Conservation (phyloP, 1,140 invertebrate species). For the Cherax quadricarinatus region DNA sequence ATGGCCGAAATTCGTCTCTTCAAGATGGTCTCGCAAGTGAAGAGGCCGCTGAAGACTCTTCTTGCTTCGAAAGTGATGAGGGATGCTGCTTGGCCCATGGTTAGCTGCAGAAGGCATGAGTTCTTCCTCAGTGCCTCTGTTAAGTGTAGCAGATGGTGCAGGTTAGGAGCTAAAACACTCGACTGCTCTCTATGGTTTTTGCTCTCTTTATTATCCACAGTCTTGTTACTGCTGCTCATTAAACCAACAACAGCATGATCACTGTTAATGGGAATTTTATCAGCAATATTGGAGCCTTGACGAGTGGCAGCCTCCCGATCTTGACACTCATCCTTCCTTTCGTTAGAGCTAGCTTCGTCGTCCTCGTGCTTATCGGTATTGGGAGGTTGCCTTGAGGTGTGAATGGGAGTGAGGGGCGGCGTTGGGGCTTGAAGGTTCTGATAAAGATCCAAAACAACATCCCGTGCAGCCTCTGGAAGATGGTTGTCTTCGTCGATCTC, state of each 20-base stretch:
- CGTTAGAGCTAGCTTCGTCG: background rate
- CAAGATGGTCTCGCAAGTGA: conserved; percentile 1
- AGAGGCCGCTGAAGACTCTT: conserved; percentile 39
- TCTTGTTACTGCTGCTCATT: background rate
- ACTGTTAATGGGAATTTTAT: background rate
- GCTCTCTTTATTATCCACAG: background rate
- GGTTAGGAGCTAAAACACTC: conserved; percentile 29
- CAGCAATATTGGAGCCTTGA: background rate
- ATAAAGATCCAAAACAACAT: conserved; percentile 32
- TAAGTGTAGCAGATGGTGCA: conserved; percentile 66
- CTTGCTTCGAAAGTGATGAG: conserved; percentile 42
- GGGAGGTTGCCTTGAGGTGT: background rate
- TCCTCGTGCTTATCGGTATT: background rate
- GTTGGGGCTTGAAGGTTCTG: conserved; percentile 2
- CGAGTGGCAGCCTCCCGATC: background rate
- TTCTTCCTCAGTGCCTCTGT: conserved; percentile 51
- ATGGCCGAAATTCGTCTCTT: conserved; percentile 4
- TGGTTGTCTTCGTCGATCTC: conserved; percentile 55
- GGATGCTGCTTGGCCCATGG: conserved; percentile 52
- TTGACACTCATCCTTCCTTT: background rate
- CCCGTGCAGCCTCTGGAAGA: conserved; percentile 43
- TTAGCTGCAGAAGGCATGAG: conserved; percentile 47
- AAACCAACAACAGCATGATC: background rate
- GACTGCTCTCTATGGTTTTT: background rate
- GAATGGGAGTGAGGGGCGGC: background rate